Evolutionary conservation across 2,113 vertebrate species (phyloP), one percentile per base, ranked within the genome.

Genomic region (Centropus unirufus): DNA sequence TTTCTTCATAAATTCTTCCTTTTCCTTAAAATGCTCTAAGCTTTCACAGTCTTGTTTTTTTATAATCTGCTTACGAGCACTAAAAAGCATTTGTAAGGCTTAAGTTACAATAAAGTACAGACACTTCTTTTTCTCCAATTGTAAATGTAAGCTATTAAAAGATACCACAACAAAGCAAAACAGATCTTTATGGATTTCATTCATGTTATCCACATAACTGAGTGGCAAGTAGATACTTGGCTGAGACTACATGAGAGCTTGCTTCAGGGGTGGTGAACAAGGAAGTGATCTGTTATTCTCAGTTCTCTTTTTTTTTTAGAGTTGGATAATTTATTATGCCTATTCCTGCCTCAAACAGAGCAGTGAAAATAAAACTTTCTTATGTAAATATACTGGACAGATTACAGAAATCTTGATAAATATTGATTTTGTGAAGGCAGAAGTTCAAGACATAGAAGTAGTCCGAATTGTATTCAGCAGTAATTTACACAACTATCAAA

Each of bases 381-480:
- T 87, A 82, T 30, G 59, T 62, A 93, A 95, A 85, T 29, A 83
- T 67, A 58, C 12, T 14, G n/a, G 36, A 84, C 8, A 73, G n/a
- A 90, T 85, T 85, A 91, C 40, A 90, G 14, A 51, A 94, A 88
- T 82, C 84, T 84, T 85, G 54, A 26, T 91, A 91, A 91, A 89
- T 93, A 91, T 52, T 91, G 82, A 91, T 90, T 91, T 72, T 89
- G 26, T 72, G 75, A 83, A 85, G 74, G 49, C 30, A 82, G 57
- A 82, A 61, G 67, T 92, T 89, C 47, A 92, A 68, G 90, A 52
- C 16, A 24, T 47, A 49, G 47, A 49, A 72, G 52, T 64, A 89
- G 44, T 52, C 72, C 64, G 66, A 78, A 78, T 72, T 81, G 34
- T 72, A 78, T 84, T 89, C 59, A 69, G 34, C 34, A 51, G 73